Evolutionary conservation across 1,140 invertebrate species (phyloP).

Genomic region (Ceratitis capitata): DNA sequence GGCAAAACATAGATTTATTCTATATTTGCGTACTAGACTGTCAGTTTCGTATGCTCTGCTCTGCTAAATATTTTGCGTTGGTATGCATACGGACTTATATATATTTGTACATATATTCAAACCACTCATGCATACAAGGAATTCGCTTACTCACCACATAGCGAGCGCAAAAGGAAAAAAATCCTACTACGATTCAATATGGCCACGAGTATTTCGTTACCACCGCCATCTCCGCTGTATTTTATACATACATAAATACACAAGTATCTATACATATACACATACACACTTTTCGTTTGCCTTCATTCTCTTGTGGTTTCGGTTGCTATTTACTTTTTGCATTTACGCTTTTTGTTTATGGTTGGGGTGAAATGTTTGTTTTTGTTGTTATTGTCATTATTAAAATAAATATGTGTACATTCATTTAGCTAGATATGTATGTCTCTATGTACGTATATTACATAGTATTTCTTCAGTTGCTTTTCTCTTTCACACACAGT

Average conservation of each 20-base stretch:
- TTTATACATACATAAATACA: no score
- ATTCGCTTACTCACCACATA: slow-evolving; percentile 17
- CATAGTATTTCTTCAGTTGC: neutral
- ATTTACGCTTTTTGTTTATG: neutral
- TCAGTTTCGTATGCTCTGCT: no score
- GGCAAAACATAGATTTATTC: no score
- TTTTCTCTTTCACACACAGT: neutral
- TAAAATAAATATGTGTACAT: neutral
- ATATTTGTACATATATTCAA: neutral
- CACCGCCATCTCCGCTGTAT: no score
- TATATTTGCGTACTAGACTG: no score
- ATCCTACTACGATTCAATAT: no score
- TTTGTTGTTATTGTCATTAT: neutral
- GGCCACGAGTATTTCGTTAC: no score
- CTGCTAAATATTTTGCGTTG: no score
- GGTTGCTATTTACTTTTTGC: neutral
- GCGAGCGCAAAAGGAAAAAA: neutral
- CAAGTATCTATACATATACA: neutral
- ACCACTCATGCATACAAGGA: neutral
- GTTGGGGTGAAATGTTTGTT: neutral
- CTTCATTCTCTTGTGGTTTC: neutral
- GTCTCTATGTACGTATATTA: neutral
- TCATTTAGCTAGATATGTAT: neutral
- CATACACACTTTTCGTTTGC: neutral
- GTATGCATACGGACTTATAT: neutral